phyloP scores from a whole-genome alignment of 2,888 invertebrate genomes.

The Oasisia sp. region DNA sequence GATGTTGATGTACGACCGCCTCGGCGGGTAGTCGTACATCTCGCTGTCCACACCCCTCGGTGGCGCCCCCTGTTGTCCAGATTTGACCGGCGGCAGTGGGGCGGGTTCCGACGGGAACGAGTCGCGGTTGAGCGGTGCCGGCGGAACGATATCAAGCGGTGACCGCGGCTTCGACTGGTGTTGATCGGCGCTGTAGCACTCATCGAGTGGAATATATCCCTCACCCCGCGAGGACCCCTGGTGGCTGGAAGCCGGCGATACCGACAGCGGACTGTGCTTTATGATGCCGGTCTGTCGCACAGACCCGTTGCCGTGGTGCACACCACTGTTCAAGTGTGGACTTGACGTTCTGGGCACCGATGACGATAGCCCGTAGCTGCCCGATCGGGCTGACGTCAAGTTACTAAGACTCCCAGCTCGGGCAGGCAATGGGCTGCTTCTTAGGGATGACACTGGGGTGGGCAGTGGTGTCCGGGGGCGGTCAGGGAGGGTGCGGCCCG shows the following conservation, averaged over 20 bases:
- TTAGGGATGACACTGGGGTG: background rate
- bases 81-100: background rate
- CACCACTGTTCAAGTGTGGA: background rate
- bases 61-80: background rate
- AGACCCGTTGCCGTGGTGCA: background rate
- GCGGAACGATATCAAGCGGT: background rate
- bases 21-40: background rate
- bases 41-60: background rate
- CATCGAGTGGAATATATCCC: slow-evolving; percentile 27
- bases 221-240: slow-evolving; percentile 18
- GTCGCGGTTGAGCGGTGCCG: background rate
- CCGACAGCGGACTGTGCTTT: background rate
- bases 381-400: background rate
- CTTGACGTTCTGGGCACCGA: background rate
- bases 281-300: background rate
- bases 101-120: background rate
- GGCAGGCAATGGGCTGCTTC: background rate
- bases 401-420: background rate
- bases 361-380: background rate
- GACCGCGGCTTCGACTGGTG: background rate
- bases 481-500: background rate
- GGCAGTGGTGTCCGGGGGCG: background rate
- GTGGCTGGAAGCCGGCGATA: background rate
- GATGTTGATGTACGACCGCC: background rate
- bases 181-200: slow-evolving; percentile 31